Evolutionary conservation across 2,888 invertebrate species (phyloP), one percentile per base, ranked within the genome.

Genomic region (Mycalesis mineus): DNA sequence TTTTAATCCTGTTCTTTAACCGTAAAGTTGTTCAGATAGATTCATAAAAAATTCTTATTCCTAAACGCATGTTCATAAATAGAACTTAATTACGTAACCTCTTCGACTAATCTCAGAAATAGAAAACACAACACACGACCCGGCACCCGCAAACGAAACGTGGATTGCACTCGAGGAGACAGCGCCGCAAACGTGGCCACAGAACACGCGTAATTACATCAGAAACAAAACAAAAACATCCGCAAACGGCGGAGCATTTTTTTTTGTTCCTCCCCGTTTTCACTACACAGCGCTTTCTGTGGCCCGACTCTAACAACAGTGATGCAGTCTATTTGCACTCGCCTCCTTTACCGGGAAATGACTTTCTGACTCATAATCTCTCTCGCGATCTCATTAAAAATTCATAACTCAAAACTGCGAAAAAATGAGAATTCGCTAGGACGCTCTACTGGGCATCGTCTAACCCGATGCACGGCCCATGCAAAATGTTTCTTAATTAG

Each of bases 361-460:
- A 90, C 89, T 90, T 89, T 90, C 90, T 83, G 88, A 84, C 87
- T 90, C 90, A 82, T 91, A 91, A 91, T 91, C 84, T 91, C 85
- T 84, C 86, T 80, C 75, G 88, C 90, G 85, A 91, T 91, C 91
- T 91, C 91, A 91, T 91, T 91, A 91, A 89, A 91, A 91, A 91
- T 91, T 91, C 91, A 91, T 91, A 91, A 91, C 87, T 90, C 82
- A 84, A 87, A 87, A 84, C 82, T 85, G 90, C 82, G 80, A 82
- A 89, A 87, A 89, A 88, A 86, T 83, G 77, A 87, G 84, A 88
- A 87, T 78, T 80, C 80, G 76, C 22, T 77, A 73, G 73, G 70
- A 72, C 58, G 66, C 67, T 68, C 45, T 50, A 60, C 45, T 55
- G 39, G 59, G 57, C 15, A 9, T 36, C 42, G 22, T 54, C 54